Evolutionary conservation across 2,797 vertebrate genomes (phyloP), one percentile per base, ranked within the genome.

Genomic region (Melanotaenia nigrans): DNA sequence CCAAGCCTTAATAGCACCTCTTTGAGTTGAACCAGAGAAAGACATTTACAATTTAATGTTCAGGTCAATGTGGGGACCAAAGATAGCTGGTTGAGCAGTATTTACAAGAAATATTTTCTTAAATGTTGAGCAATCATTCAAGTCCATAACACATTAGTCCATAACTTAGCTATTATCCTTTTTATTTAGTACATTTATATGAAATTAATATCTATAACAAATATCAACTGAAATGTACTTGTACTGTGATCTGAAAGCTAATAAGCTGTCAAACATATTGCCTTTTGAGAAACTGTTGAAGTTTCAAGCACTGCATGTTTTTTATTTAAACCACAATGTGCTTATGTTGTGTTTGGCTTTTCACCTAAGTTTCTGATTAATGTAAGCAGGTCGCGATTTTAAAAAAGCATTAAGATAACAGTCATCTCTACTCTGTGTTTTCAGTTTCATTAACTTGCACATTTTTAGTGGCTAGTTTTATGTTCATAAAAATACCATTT

Each of bases 21-120:
- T 8, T 5, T 53, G 40, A 42, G 40, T 42, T 16, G 40, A 20
- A 20, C 42, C 13, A 25, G 24, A 54, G 12, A 28, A 20, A 54
- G 16, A 54, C 51, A 54, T 57, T 71, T 60, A 61, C 25, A 51
- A 35, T 66, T 70, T n/a, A 13, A 58, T 64, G 7, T 60, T 32
- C 30, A 66, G 59, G 28, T 56, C 63, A 63, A 7, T 83, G 71
- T 68, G 24, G 49, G 40, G n/a, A 25, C n/a, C 24, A 28, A 12
- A 51, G 47, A 54, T 5, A 11, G 24, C 24, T 28, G 53, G 13
- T 54, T 54, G 22, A 53, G 51, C 11, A 2, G 11, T 45, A 16
- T 20, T 45, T 45, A 45, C 40, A 42, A 42, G 1, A 53, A 13
- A 53, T 5, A 13, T 22, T 49, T 22, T 49, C 47, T 49, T 49